Evolutionary conservation across 2,888 invertebrate species (phyloP), one percentile per base, ranked within the genome.

Genomic region (Drosophila mercatorum): DNA sequence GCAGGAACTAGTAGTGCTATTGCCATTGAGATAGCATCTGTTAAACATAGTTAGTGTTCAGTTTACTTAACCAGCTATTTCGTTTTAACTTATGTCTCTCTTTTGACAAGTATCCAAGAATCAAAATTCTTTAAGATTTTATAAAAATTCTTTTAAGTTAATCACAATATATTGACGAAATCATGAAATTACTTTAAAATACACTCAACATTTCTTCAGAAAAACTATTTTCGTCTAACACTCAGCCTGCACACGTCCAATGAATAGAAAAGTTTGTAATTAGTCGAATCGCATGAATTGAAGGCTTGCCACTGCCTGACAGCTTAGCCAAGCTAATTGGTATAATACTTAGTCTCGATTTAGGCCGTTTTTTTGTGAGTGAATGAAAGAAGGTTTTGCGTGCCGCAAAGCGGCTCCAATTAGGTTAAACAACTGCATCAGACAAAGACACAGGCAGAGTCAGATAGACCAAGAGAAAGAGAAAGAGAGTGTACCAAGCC

Each of bases 281-380:
- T 64, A 58, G 60, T 61, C 40, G 44, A 74, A 74, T 69, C 59
- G 65, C 17, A 17, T 6, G 49, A 51, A 51, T 34, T 51, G 49
- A 51, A 51, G 49, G 49, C 49, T 51, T 51, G 49, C 17, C 49
- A 10, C 31, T 51, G 49, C 3, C 31, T 51, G 17, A 51, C 49
- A 51, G 49, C 67, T 75, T 78, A 41, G 57, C 62, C 75, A 38
- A 51, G 65, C 58, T 85, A 84, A 85, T 88, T 84, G 79, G 69
- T 60, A 64, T 79, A 72, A 79, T 72, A 62, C 67, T 67, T 65
- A 43, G 36, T 36, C 51, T 36, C 46, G 38, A 43, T 43, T 44
- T 28, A 26, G 12, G 34, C 12, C 40, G n/a, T 17, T 4, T 44
- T 7, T 58, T 22, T 36, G 10, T 14, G 44, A 26, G 22, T 36